Percentiles rank a stretch among this genome's conserved stretches.
These are phyloP conservation scores for Idaea aversata DNA, from an alignment of 2,888 invertebrate species.

Conservation along the genomic window DNA sequence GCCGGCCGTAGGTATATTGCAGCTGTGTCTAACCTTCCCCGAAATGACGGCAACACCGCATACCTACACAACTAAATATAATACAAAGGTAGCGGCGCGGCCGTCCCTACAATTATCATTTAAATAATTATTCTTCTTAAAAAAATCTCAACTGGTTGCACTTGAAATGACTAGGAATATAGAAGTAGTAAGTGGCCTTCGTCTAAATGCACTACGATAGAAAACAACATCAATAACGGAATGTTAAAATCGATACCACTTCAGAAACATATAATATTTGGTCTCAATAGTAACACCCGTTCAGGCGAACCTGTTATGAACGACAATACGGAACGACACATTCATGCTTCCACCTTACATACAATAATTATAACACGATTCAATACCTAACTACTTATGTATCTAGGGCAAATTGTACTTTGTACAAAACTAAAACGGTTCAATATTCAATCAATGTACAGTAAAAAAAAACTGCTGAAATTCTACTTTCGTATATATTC, in stretches of 20 bases:
- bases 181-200: slow-evolving; percentile 74
- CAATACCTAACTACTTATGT: slow-evolving; percentile 80
- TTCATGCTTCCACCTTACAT: slow-evolving; percentile 69
- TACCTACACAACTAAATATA: slow-evolving; percentile 63
- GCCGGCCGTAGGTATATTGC: slow-evolving; percentile 45
- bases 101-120: slow-evolving; percentile 45
- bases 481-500: slow-evolving; percentile 50
- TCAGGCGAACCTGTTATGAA: slow-evolving; percentile 61
- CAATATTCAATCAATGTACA: slow-evolving; percentile 60
- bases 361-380: slow-evolving; percentile 66
- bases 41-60: slow-evolving; percentile 28
- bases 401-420: slow-evolving; percentile 80
- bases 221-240: slow-evolving; percentile 64
- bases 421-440: slow-evolving; percentile 76
- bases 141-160: slow-evolving; percentile 78
- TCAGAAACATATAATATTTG: slow-evolving; percentile 79
- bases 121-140: slow-evolving; percentile 66
- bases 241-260: slow-evolving; percentile 80
- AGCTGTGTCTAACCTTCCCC: slow-evolving; percentile 40
- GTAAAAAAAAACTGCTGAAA: slow-evolving; percentile 57
- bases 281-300: slow-evolving; percentile 78
- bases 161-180: slow-evolving; percentile 79
- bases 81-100: slow-evolving; percentile 58
- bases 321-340: slow-evolving; percentile 64
- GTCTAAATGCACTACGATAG: slow-evolving; percentile 66